Evolutionary conservation across 2,888 invertebrate genomes (phyloP).

Genomic region (Netelia virgata): DNA sequence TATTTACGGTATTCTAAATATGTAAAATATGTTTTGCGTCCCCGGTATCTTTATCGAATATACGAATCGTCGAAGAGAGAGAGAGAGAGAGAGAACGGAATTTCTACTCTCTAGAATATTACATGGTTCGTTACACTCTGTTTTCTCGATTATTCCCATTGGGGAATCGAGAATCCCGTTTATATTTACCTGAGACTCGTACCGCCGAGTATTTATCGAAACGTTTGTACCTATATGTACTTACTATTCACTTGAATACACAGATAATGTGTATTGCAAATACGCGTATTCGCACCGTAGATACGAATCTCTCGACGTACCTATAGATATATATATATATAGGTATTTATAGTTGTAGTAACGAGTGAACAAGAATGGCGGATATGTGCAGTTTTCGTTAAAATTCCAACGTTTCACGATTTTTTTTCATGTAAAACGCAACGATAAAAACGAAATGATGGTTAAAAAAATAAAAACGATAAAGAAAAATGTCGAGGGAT

Average conservation of each 20-base stretch:
- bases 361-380: constrained; percentile 7
- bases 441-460: background rate
- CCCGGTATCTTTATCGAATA: background rate
- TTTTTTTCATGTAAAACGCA: background rate
- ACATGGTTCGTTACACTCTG: constrained; percentile 46
- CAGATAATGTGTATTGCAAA: constrained; percentile 3
- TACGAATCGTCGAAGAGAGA: background rate
- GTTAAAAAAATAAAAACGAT: background rate
- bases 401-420: background rate
- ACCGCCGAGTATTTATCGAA: constrained; percentile 7
- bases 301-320: background rate
- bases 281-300: constrained; percentile 4
- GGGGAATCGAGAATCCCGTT: constrained; percentile 15
- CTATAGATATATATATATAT: background rate
- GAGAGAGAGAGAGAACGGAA: background rate
- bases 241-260: background rate
- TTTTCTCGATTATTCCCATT: constrained; percentile 22
- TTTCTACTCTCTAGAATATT: constrained; percentile 24
- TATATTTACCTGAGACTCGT: constrained; percentile 15
- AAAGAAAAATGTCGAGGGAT: background rate
- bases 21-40: constrained; percentile 3
- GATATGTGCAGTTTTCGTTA: background rate
- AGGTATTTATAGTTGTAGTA: background rate
- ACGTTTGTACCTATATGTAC: background rate
- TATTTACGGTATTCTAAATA: constrained; percentile 7